phyloP scores from a whole-genome alignment of 1,140 invertebrate genomes.

The Sarcophaga peregrina region DNA sequence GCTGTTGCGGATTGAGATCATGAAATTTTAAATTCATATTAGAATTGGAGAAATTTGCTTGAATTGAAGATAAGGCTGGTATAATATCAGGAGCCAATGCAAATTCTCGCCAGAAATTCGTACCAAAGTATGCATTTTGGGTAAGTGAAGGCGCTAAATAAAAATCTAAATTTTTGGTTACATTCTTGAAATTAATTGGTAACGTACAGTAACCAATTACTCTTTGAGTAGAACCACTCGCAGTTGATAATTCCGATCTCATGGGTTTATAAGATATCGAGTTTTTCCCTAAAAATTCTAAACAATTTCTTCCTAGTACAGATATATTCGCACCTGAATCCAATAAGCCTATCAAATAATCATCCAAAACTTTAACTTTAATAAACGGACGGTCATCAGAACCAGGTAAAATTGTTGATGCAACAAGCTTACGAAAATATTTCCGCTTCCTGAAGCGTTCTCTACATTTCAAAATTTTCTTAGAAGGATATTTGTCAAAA shows the following conservation, averaged over 20 bases:
- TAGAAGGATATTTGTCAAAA: neutral
- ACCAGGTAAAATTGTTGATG: neutral
- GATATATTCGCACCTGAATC: neutral
- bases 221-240: neutral
- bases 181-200: neutral
- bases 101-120: slow-evolving; percentile 5
- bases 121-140: neutral
- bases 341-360: neutral
- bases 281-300: neutral
- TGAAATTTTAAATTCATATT: neutral
- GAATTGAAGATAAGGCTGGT: neutral
- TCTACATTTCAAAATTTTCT: neutral
- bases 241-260: neutral
- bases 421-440: neutral
- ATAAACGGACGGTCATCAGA: neutral
- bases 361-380: neutral
- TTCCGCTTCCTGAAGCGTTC: neutral
- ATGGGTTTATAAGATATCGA: neutral
- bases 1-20: neutral
- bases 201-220: slow-evolving; percentile 14
- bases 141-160: slow-evolving; percentile 3
- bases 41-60: neutral
- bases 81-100: slow-evolving; percentile 7
- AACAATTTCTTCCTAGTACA: neutral
- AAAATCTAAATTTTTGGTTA: neutral